These are phyloP conservation scores for Ormyrus labotus DNA, from an alignment of 2,888 invertebrate genomes.

Conservation along the genomic window DNA sequence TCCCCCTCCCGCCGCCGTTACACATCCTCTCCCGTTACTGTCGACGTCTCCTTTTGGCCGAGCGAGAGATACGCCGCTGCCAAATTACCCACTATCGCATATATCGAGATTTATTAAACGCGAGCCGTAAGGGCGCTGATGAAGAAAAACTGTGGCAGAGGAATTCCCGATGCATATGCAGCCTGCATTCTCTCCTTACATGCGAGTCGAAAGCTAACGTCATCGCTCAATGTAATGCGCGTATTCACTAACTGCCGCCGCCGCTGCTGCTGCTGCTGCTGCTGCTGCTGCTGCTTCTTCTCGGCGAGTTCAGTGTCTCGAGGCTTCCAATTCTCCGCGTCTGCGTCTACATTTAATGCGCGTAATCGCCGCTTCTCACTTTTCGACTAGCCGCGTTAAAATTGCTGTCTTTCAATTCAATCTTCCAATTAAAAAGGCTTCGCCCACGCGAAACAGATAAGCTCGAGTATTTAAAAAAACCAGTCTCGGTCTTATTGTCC, in stretches of 20 bases:
- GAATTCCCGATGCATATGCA: too few relatives aligned
- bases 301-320: conserved; percentile 13
- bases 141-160: too few relatives aligned
- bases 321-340: neutral
- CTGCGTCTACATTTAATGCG: neutral
- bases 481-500: too few relatives aligned
- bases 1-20: neutral
- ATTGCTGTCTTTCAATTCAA: neutral
- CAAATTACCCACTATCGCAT: too few relatives aligned
- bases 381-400: neutral
- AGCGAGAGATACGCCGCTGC: too few relatives aligned
- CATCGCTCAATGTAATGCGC: conserved; percentile 32
- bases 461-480: too few relatives aligned
- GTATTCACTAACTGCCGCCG: neutral
- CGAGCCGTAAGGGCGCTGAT: too few relatives aligned
- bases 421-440: too few relatives aligned
- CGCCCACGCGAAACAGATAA: too few relatives aligned
- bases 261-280: neutral
- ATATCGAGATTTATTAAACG: too few relatives aligned
- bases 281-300: neutral
- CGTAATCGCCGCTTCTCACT: neutral
- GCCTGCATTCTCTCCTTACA: neutral
- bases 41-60: neutral
- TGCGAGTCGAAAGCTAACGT: conserved; percentile 14
- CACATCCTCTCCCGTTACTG: conserved; percentile 13